These are phyloP conservation scores for Tapirus indicus DNA, from an alignment of 2,797 vertebrate genomes.

Conservation along the genomic window DNA sequence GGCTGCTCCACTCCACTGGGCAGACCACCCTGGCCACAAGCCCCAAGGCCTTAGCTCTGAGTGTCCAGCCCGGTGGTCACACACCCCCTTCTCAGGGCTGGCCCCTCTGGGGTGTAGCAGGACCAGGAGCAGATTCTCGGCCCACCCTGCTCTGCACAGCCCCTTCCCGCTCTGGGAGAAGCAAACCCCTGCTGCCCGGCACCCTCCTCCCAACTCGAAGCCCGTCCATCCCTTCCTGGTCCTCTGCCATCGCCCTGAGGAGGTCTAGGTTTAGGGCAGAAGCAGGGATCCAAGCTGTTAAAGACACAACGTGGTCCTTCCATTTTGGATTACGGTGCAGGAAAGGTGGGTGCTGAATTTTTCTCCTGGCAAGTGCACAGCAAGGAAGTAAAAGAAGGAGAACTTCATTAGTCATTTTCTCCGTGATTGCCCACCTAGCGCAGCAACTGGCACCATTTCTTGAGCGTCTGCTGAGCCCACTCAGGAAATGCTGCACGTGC, in stretches of 20 bases:
- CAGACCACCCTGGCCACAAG: neutral
- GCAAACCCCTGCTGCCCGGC: neutral
- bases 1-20: neutral
- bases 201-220: neutral
- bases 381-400: no score
- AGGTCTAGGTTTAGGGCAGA: neutral
- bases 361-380: neutral
- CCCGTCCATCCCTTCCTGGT: neutral
- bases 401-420: neutral
- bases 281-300: neutral
- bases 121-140: neutral
- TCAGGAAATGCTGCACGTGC: no score
- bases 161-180: neutral
- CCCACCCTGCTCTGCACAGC: fast-evolving
- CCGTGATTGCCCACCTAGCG: neutral
- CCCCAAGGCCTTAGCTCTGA: neutral
- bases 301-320: neutral
- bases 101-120: no score
- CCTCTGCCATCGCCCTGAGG: no score
- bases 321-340: no score
- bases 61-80: neutral
- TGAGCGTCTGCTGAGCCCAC: neutral
- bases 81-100: neutral
- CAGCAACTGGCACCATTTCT: neutral
- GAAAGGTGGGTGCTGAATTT: neutral